Percentiles rank a stretch among this genome's conserved stretches.
These are phyloP conservation scores for Pipistrellus kuhlii DNA, from an alignment of 2,797 vertebrate genomes.

Conservation along the genomic window DNA sequence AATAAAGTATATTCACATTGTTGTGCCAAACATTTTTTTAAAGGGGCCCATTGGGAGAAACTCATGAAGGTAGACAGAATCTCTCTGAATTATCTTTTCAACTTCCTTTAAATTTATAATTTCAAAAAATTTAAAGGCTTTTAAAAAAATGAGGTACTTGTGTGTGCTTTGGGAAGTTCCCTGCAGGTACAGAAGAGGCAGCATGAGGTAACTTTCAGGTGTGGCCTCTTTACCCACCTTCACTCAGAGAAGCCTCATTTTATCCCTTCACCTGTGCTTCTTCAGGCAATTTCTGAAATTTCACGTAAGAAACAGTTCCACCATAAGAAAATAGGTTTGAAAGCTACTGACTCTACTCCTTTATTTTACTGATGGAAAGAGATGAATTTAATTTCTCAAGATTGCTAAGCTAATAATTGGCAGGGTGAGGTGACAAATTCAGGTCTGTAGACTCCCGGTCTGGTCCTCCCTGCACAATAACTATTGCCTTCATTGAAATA, in stretches of 20 bases:
- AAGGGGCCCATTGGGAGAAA: background rate
- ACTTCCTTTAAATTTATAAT: background rate
- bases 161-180: background rate
- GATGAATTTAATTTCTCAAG: background rate
- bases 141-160: background rate
- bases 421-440: background rate
- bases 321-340: background rate
- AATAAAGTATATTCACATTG: background rate
- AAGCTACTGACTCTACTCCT: background rate
- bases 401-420: background rate
- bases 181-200: background rate
- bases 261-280: background rate
- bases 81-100: background rate
- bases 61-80: background rate
- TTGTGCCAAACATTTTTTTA: background rate
- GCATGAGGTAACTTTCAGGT: background rate
- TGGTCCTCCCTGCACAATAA: background rate
- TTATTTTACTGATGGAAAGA: background rate
- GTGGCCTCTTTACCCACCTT: background rate
- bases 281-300: background rate
- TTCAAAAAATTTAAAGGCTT: background rate
- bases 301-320: background rate
- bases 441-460: background rate
- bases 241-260: rapidly evolving
- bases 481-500: background rate